These are phyloP conservation scores for Aphidius colemani DNA, from an alignment of 2,888 invertebrate genomes.

Conservation along the genomic window DNA sequence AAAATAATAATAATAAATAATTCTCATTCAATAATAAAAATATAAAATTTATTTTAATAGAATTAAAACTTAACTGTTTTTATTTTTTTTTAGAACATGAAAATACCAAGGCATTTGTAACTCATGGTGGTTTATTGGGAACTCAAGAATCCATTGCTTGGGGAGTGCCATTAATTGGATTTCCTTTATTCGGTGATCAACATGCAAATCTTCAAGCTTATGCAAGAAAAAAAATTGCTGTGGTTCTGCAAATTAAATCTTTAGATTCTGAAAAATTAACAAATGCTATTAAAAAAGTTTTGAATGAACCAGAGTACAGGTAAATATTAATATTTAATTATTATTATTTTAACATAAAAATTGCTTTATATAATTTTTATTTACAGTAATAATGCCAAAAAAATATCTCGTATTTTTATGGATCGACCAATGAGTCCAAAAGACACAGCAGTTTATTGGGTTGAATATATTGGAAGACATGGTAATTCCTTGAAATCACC, in stretches of 20 bases:
- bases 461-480: conserved; percentile 41
- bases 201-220: conserved; percentile 33
- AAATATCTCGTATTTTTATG: conserved; percentile 33
- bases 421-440: conserved; percentile 41
- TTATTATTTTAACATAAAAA: too few relatives aligned
- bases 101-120: conserved; percentile 46
- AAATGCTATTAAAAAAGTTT: conserved; percentile 36
- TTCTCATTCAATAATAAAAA: too few relatives aligned
- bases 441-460: conserved; percentile 42
- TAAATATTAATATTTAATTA: conserved; percentile 13
- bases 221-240: conserved; percentile 31
- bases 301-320: conserved; percentile 38
- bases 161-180: conserved; percentile 47
- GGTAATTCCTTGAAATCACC: conserved; percentile 45
- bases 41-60: too few relatives aligned
- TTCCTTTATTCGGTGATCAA: conserved; percentile 52
- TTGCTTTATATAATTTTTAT: conserved; percentile 1
- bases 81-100: conserved; percentile 41
- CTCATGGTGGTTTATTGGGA: conserved; percentile 49
- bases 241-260: conserved; percentile 30
- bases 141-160: conserved; percentile 42
- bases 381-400: conserved; percentile 38
- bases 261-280: conserved; percentile 38
- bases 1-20: too few relatives aligned
- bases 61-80: too few relatives aligned